phyloP scores from a whole-genome alignment of 2,888 invertebrate genomes.

The Sphecodes monilicornis region DNA sequence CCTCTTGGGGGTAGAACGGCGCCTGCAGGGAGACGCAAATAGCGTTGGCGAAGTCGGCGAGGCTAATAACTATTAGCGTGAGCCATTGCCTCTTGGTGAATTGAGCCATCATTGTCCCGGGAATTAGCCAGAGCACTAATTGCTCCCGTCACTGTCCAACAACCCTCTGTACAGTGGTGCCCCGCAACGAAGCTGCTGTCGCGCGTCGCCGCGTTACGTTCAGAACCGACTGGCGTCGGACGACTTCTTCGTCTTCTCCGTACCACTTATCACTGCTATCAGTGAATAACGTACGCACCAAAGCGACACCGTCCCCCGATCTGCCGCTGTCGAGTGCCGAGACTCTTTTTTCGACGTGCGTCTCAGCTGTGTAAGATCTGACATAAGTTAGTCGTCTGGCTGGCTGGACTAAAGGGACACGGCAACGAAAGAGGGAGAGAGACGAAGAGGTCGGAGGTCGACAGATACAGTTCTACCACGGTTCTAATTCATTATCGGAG shows the following conservation, averaged over 20 bases:
- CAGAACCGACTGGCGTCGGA: constrained; percentile 12
- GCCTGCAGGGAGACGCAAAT: constrained; percentile 94
- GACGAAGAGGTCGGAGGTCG: constrained; percentile 73
- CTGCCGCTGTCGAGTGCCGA: background rate
- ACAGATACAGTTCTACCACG: constrained; percentile 72
- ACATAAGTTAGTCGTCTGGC: constrained; percentile 18
- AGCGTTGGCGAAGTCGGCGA: constrained; percentile 94
- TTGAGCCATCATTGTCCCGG: constrained; percentile 86
- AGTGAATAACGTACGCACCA: constrained; percentile 18
- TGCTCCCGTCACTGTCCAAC: background rate
- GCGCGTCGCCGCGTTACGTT: constrained; percentile 27
- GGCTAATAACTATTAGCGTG: constrained; percentile 91
- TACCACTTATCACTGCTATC: constrained; percentile 26
- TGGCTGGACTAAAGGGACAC: background rate
- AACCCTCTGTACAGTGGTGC: background rate
- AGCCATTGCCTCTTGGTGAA: constrained; percentile 92
- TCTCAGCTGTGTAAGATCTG: constrained; percentile 12
- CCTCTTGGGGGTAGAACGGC: constrained; percentile 94
- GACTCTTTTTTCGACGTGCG: constrained; percentile 20
- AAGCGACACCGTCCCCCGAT: constrained; percentile 28
- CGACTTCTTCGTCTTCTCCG: background rate
- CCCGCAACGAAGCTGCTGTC: background rate
- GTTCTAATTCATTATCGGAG: constrained; percentile 79
- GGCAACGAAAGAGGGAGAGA: background rate
- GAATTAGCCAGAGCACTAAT: background rate